A percentile compares a stretch with the other conserved stretches of the same genome.
Evolutionary conservation across 2,113 vertebrate genomes (phyloP).

Genomic region (Microcebus murinus): DNA sequence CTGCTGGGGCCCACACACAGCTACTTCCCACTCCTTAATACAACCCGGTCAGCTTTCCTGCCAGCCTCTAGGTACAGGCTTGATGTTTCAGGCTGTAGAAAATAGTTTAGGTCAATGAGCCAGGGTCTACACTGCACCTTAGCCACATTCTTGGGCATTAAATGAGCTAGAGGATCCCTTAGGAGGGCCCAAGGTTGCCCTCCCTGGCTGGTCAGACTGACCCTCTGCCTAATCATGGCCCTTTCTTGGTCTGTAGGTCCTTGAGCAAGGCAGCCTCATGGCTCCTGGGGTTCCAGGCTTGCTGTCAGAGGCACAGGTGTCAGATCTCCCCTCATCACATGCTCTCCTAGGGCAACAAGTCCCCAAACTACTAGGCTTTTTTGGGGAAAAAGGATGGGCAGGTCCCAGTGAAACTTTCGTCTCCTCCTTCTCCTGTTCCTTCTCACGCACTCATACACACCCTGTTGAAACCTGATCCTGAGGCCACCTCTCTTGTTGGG

Average conservation of each 20-base stretch:
- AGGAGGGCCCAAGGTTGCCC: not conserved
- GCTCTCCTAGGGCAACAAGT: not conserved
- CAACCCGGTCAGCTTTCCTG: not conserved
- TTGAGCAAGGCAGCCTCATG: not conserved
- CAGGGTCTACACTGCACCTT: not conserved
- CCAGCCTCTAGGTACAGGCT: not conserved
- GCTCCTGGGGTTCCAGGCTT: not conserved
- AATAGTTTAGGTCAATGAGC: not conserved
- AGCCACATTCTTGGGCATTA: not conserved
- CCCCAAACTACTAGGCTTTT: not conserved
- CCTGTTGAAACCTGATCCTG: conserved; percentile 76
- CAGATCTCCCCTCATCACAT: not conserved
- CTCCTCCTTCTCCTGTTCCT: conserved; percentile 53
- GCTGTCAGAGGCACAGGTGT: not conserved
- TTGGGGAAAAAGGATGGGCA: not conserved
- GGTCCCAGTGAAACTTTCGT: not conserved
- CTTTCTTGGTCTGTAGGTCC: not conserved
- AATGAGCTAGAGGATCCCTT: not conserved
- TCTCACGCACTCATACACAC: conserved; percentile 78
- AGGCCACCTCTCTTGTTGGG: conserved; percentile 32
- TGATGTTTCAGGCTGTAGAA: not conserved
- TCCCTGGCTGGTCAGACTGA: not conserved
- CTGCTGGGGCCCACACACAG: not conserved
- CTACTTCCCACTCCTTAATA: not conserved
- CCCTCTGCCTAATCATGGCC: not conserved